These are phyloP conservation scores for Temnothorax longispinosus DNA, from an alignment of 1,140 invertebrate genomes.

Conservation along the genomic window DNA sequence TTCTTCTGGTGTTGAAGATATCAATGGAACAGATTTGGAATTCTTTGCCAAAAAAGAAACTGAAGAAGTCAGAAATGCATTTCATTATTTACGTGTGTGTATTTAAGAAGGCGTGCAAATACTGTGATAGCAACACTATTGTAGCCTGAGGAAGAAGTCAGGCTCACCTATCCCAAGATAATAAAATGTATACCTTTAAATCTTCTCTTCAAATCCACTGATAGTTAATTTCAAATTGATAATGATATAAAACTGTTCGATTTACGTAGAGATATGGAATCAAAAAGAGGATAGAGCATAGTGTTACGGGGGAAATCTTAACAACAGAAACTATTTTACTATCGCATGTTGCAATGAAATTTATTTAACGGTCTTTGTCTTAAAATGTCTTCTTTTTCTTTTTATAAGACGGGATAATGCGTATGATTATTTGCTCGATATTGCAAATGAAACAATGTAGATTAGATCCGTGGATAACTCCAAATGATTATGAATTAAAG, in stretches of 20 bases:
- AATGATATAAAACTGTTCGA: background rate
- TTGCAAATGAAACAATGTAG: conserved; percentile 95
- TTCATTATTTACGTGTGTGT: conserved; percentile 98
- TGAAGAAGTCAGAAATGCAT: conserved; percentile 98
- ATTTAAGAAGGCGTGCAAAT: conserved; percentile 91
- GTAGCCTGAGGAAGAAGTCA: conserved; percentile 94
- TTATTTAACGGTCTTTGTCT: conserved; percentile 16
- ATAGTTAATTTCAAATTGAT: background rate
- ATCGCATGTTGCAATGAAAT: background rate
- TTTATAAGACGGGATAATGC: conserved; percentile 93
- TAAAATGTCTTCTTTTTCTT: conserved; percentile 52
- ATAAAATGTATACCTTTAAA: conserved; percentile 91
- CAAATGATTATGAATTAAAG: conserved; percentile 85
- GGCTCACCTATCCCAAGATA: conserved; percentile 98
- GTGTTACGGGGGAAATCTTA: conserved; percentile 98
- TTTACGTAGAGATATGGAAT: conserved; percentile 91
- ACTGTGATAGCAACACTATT: conserved; percentile 96
- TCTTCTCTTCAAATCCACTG: background rate
- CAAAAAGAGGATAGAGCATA: conserved; percentile 90
- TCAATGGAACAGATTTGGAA: conserved; percentile 92
- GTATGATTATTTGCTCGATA: conserved; percentile 98
- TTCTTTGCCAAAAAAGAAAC: conserved; percentile 91
- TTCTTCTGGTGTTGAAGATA: conserved; percentile 97
- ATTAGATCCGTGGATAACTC: conserved; percentile 89
- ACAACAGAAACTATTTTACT: conserved; percentile 90